Evolutionary conservation across 2,888 invertebrate genomes (phyloP).

Genomic region (Horisme vitalbata): DNA sequence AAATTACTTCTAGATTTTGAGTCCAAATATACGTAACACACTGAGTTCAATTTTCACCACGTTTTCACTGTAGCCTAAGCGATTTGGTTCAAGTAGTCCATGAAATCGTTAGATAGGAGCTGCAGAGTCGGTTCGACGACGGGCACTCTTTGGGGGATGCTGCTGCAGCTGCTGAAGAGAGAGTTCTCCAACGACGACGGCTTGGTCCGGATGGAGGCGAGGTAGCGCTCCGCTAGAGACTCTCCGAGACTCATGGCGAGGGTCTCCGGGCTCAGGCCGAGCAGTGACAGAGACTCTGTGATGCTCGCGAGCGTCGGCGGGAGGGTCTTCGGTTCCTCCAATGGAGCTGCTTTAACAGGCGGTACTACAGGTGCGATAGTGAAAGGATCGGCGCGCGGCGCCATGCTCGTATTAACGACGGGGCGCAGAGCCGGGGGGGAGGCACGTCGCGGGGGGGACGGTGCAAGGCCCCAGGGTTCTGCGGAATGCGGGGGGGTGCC

Average conservation of each 20-base stretch:
- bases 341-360: constrained; percentile 29
- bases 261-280: constrained; percentile 70
- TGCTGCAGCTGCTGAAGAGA: constrained; percentile 47
- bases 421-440: constrained; percentile 73
- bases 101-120: constrained; percentile 85
- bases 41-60: constrained; percentile 40
- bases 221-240: constrained; percentile 72
- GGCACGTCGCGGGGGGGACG: constrained; percentile 69
- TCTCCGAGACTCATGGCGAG: constrained; percentile 73
- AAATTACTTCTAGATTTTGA: constrained; percentile 69
- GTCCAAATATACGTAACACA: constrained; percentile 47
- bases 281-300: constrained; percentile 71
- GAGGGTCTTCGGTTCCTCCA: constrained; percentile 55
- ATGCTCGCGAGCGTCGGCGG: constrained; percentile 65
- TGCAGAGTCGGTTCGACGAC: constrained; percentile 71
- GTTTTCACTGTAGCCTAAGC: constrained; percentile 56
- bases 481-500: constrained; percentile 68
- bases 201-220: constrained; percentile 68
- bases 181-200: constrained; percentile 41
- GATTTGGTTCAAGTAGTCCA: constrained; percentile 84
- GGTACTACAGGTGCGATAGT: constrained; percentile 6
- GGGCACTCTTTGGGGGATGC: constrained; percentile 51
- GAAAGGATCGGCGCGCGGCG: constrained; percentile 47
- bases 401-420: constrained; percentile 80
- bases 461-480: constrained; percentile 65